These are phyloP conservation scores for Aurelia coerulea DNA, from an alignment of 30 jellyfish, hydroid and myxozoan genomes.

Conservation along the genomic window DNA sequence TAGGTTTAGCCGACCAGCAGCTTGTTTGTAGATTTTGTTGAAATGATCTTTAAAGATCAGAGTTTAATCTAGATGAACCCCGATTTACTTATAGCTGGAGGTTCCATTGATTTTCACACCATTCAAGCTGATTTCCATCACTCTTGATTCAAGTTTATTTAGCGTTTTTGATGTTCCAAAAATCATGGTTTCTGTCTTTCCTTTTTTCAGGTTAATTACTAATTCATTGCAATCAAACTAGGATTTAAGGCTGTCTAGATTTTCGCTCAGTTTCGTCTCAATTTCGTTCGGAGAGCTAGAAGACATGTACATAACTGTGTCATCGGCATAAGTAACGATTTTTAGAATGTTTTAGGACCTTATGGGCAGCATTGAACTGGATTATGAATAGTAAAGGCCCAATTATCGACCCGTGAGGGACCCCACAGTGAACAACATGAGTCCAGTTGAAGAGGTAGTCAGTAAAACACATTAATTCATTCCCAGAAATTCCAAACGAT, in stretches of 20 bases:
- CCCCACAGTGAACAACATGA: slow-evolving; percentile 43
- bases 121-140: too few relatives aligned
- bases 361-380: too few relatives aligned
- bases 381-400: too few relatives aligned
- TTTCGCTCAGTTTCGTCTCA: too few relatives aligned
- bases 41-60: slow-evolving; percentile 33
- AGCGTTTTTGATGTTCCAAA: too few relatives aligned
- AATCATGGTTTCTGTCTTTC: too few relatives aligned
- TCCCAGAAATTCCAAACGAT: background rate
- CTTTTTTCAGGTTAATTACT: too few relatives aligned
- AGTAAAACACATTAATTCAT: slow-evolving; percentile 43
- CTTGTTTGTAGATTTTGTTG: too few relatives aligned
- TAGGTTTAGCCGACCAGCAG: too few relatives aligned
- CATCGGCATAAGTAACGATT: slow-evolving; percentile 55
- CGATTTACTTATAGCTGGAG: slow-evolving; percentile 30
- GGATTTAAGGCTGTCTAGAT: too few relatives aligned
- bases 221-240: too few relatives aligned
- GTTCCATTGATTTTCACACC: background rate
- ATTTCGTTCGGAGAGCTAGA: slow-evolving; percentile 52
- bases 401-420: background rate
- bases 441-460: slow-evolving; percentile 48
- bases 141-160: too few relatives aligned
- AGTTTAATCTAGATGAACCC: slow-evolving; percentile 43
- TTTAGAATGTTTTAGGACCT: background rate
- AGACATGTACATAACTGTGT: slow-evolving; percentile 53